phyloP scores from a whole-genome alignment of 2,888 invertebrate species.

The Drosophila buzzatii region DNA sequence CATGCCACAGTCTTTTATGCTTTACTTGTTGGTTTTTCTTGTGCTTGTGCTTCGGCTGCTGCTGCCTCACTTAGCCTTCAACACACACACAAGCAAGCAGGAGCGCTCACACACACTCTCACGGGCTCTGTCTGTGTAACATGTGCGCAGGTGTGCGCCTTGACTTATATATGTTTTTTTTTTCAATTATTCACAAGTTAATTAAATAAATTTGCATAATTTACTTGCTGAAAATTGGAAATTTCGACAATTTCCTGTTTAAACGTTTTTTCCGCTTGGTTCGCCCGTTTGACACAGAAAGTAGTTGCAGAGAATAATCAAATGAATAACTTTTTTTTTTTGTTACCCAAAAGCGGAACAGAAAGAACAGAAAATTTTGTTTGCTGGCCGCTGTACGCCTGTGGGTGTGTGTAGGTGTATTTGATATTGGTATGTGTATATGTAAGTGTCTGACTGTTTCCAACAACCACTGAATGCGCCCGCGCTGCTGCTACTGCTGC shows the following conservation, averaged over 20 bases:
- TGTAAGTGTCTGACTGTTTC: slow-evolving; percentile 68
- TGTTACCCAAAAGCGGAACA: slow-evolving; percentile 52
- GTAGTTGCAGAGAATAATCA: slow-evolving; percentile 9
- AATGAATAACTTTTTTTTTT: slow-evolving; percentile 29
- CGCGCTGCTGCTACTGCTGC: slow-evolving; percentile 67
- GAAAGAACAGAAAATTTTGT: slow-evolving; percentile 69
- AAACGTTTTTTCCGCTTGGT: background rate
- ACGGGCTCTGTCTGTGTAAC: slow-evolving; percentile 43
- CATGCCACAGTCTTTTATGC: slow-evolving; percentile 47
- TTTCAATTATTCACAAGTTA: slow-evolving; percentile 68
- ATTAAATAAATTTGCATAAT: slow-evolving; percentile 59
- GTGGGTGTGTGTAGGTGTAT: slow-evolving; percentile 28
- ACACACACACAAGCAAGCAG: slow-evolving; percentile 59
- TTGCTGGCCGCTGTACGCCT: slow-evolving; percentile 55
- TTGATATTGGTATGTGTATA: slow-evolving; percentile 12
- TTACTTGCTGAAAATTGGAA: slow-evolving; percentile 12
- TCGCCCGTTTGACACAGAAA: slow-evolving; percentile 25
- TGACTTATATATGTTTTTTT: slow-evolving; percentile 42
- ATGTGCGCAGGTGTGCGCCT: slow-evolving; percentile 79
- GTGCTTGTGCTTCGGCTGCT: slow-evolving; percentile 40
- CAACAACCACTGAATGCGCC: slow-evolving; percentile 77
- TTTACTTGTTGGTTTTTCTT: slow-evolving; percentile 77
- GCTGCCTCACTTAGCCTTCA: slow-evolving; percentile 64
- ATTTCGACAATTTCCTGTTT: slow-evolving; percentile 7
- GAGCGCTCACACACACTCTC: slow-evolving; percentile 14